Evolutionary conservation across 2,888 invertebrate species (phyloP), one percentile per base, ranked within the genome.

Genomic region (Caenorhabditis panamensis): DNA sequence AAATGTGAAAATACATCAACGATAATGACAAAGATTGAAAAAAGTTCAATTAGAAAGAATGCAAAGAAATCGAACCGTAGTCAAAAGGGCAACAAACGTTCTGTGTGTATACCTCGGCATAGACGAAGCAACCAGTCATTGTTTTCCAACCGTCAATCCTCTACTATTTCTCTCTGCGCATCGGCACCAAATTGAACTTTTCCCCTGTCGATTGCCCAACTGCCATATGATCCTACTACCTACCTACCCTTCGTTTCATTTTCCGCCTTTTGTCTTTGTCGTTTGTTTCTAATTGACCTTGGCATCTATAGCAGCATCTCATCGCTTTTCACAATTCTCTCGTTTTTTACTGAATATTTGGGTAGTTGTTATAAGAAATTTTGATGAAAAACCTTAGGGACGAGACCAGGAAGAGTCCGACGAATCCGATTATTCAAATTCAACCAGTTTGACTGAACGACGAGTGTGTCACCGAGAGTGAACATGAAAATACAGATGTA

Each of bases 401-500:
- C 37, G 22, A 51, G 49, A 69, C 22, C 71, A 63, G 8, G 9
- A 49, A 53, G 31, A 72, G 72, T 63, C 72, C 72, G 54, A 28
- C 59, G 31, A 47, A 73, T 73, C 73, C 64, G 73, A 66, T 75
- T 75, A 75, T 66, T 75, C 75, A 75, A 75, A 75, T 75, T 75
- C 66, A 41, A 75, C 75, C 66, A 61, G 75, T 75, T 75, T 54
- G 20, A n/a, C 56, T n/a, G 36, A 47, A 49, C 24, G 26, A 51
- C 59, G 37, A 67, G 58, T 67, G 67, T 56, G 67, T 58, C 51
- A 69, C 47, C 59, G 47, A 51, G 44, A 54, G 28, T 53, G 62
- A 61, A 56, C 63, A 63, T 36, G 56, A 72, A 72, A 72, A 72
- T 63, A 72, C 63, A 56, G 54, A 56, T 72, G 72, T 56, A 56